Evolutionary conservation across 2,888 invertebrate genomes (phyloP).

Genomic region (Atrina japonica): DNA sequence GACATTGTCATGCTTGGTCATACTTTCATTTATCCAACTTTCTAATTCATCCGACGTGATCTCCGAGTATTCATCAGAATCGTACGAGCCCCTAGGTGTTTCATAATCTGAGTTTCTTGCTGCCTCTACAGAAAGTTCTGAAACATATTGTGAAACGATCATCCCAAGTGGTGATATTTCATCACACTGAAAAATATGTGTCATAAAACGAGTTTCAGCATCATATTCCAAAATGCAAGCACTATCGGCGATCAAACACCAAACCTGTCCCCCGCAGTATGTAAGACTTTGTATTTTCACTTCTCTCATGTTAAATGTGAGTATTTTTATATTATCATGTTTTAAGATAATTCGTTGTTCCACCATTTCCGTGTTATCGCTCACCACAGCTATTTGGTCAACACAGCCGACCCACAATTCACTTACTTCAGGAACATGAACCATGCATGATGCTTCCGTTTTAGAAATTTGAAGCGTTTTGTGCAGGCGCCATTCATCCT

Average conservation of each 20-base stretch:
- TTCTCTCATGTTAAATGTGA: background rate
- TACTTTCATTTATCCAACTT: conserved; percentile 17
- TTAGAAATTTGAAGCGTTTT: conserved; percentile 22
- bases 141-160: conserved; percentile 39
- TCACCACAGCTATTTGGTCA: conserved; percentile 50
- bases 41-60: background rate
- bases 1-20: too few species aligned
- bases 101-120: too few species aligned
- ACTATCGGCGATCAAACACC: conserved; percentile 33
- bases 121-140: too few species aligned
- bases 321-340: background rate
- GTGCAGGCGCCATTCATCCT: conserved; percentile 11
- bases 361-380: conserved; percentile 30
- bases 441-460: conserved; percentile 38
- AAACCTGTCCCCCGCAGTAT: conserved; percentile 17
- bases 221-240: conserved; percentile 45
- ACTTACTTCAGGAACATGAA: conserved; percentile 35
- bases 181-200: conserved; percentile 44
- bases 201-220: conserved; percentile 39
- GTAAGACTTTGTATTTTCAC: conserved; percentile 1
- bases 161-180: conserved; percentile 24
- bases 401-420: conserved; percentile 63
- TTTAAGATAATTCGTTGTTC: conserved; percentile 20
- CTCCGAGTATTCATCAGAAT: conserved; percentile 13
- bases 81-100: background rate